These are phyloP conservation scores for Oryzias woworae DNA, from an alignment of 2,113 vertebrate genomes.

Conservation along the genomic window DNA sequence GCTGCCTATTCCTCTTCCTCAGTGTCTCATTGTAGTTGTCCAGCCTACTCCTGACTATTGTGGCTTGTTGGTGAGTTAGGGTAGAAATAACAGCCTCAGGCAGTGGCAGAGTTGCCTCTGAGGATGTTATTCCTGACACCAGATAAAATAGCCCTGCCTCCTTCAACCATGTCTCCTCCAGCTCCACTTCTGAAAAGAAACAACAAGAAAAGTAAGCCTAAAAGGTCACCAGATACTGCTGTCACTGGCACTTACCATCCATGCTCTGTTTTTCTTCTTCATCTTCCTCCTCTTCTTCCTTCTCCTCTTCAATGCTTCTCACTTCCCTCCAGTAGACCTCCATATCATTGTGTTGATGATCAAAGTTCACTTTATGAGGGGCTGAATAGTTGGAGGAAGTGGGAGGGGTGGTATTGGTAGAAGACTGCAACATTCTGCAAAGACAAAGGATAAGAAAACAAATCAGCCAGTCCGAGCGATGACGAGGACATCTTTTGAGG, in stretches of 20 bases:
- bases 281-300: slow-evolving; percentile 48
- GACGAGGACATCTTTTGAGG: neutral
- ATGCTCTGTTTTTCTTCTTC: slow-evolving; percentile 58
- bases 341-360: slow-evolving; percentile 17
- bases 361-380: slow-evolving; percentile 11
- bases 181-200: slow-evolving; percentile 81
- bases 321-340: slow-evolving; percentile 69
- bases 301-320: slow-evolving; percentile 56
- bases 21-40: slow-evolving; percentile 92
- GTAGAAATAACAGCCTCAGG: slow-evolving; percentile 90
- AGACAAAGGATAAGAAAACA: neutral
- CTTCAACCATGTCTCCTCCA: slow-evolving; percentile 93
- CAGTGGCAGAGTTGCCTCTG: slow-evolving; percentile 72
- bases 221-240: neutral
- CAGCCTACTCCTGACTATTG: slow-evolving; percentile 88
- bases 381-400: neutral
- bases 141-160: slow-evolving; percentile 89
- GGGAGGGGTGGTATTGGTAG: neutral
- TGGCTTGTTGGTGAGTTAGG: slow-evolving; percentile 87
- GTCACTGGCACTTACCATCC: slow-evolving; percentile 42
- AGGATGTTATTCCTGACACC: slow-evolving; percentile 74
- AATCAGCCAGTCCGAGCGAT: slow-evolving; percentile 1
- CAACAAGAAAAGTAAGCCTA: no score
- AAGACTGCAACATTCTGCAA: slow-evolving; percentile 44
- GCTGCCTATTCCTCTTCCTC: slow-evolving; percentile 85